These are phyloP conservation scores for Neoscelio sp. DNA, from an alignment of 2,888 invertebrate genomes.

Conservation along the genomic window DNA sequence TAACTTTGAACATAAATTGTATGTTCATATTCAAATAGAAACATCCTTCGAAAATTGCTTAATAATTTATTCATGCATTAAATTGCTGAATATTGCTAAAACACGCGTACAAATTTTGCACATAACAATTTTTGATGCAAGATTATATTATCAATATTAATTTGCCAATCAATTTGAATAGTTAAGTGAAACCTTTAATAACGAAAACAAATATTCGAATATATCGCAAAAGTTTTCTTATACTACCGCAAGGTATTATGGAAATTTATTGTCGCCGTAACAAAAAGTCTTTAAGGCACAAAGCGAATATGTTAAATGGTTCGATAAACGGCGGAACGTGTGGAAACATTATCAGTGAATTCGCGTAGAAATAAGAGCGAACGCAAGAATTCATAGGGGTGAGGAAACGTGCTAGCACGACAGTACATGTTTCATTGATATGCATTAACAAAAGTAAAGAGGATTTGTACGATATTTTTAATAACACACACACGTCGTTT, in stretches of 20 bases:
- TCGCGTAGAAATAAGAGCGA: conserved; percentile 39
- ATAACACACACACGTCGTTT: conserved; percentile 37
- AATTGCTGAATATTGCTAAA: too few species aligned
- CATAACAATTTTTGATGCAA: too few species aligned
- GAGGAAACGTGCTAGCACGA: conserved; percentile 44
- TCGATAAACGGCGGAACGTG: conserved; percentile 53
- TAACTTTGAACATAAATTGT: too few species aligned
- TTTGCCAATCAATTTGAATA: too few species aligned
- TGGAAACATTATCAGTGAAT: conserved; percentile 53
- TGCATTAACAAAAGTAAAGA: conserved; percentile 44
- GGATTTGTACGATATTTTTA: conserved; percentile 48
- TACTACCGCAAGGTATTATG: conserved; percentile 3
- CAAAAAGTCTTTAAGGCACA: conserved; percentile 34
- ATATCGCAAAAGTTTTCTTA: too few species aligned
- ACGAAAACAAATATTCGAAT: neutral
- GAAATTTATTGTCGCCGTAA: conserved; percentile 35
- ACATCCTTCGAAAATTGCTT: too few species aligned
- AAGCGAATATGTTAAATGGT: conserved; percentile 51
- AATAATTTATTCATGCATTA: too few species aligned
- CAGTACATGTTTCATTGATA: conserved; percentile 39
- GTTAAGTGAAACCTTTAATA: neutral
- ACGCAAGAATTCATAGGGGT: conserved; percentile 29
- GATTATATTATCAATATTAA: too few species aligned
- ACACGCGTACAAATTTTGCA: too few species aligned
- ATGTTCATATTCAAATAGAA: too few species aligned